Evolutionary conservation across 2,113 vertebrate species (phyloP).

Genomic region (Recurvirostra avosetta): DNA sequence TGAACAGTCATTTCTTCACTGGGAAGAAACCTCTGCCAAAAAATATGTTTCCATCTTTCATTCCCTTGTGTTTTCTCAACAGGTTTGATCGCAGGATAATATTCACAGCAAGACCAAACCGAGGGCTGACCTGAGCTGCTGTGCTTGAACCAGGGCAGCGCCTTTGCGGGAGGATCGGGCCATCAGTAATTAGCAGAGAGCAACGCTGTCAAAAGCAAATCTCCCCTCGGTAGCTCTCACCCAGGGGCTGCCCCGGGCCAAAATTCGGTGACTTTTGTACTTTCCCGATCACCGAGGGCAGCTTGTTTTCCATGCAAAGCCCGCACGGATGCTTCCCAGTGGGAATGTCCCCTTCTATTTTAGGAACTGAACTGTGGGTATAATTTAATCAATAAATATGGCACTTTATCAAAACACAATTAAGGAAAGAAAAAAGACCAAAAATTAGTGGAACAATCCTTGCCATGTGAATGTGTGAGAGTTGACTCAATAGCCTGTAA

Average conservation of each 20-base stretch:
- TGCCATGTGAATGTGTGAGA: background rate
- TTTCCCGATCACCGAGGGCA: background rate
- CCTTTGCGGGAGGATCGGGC: background rate
- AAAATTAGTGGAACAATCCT: background rate
- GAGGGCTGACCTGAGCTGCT: background rate
- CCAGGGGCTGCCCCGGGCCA: background rate
- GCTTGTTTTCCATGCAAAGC: background rate
- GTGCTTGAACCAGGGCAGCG: background rate
- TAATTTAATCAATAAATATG: background rate
- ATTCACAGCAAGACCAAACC: background rate
- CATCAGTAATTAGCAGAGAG: rapidly evolving
- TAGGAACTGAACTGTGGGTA: background rate
- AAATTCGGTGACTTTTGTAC: background rate
- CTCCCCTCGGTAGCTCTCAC: background rate
- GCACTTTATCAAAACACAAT: background rate
- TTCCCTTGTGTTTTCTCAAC: background rate
- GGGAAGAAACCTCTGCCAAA: background rate
- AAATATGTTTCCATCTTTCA: background rate
- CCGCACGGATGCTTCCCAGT: rapidly evolving
- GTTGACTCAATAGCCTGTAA: background rate
- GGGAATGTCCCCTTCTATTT: background rate
- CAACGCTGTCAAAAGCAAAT: background rate
- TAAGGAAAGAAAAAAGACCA: background rate
- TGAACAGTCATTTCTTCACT: background rate
- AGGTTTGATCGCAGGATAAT: background rate